Percentiles rank a stretch among this genome's conserved stretches.
Evolutionary conservation across 2,888 invertebrate genomes (phyloP).

Genomic region (Drosophila diplacantha): DNA sequence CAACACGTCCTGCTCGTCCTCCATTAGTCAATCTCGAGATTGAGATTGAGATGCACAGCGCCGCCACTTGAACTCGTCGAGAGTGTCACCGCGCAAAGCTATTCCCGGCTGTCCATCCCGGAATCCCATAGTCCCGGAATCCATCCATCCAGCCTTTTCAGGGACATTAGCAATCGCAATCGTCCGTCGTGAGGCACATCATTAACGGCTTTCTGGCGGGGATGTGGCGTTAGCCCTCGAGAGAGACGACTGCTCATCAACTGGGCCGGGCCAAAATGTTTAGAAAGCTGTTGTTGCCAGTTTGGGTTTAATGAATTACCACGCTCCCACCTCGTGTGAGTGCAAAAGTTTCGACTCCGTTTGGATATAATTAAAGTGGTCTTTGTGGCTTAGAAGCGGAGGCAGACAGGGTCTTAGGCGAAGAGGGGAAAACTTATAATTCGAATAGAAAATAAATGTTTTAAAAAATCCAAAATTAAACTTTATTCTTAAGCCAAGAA

Average conservation of each 20-base stretch:
- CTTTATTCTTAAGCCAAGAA: background rate
- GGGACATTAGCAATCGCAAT: slow-evolving; percentile 59
- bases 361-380: slow-evolving; percentile 56
- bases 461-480: too few relatives aligned
- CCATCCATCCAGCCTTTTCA: slow-evolving; percentile 24
- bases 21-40: slow-evolving; percentile 70
- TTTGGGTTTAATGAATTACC: slow-evolving; percentile 64
- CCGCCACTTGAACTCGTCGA: slow-evolving; percentile 59
- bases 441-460: background rate
- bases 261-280: slow-evolving; percentile 41
- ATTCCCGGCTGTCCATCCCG: slow-evolving; percentile 30
- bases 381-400: slow-evolving; percentile 14
- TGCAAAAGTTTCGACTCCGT: slow-evolving; percentile 35
- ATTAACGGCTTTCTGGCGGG: slow-evolving; percentile 54
- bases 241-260: slow-evolving; percentile 36
- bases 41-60: slow-evolving; percentile 66
- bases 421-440: background rate
- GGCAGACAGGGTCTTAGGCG: background rate
- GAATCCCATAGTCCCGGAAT: background rate
- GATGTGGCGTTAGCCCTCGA: slow-evolving; percentile 40
- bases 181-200: slow-evolving; percentile 67
- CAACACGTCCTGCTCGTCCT: slow-evolving; percentile 55
- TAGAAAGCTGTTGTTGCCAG: slow-evolving; percentile 42
- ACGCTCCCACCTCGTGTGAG: slow-evolving; percentile 17
- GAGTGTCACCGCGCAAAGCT: slow-evolving; percentile 46